Percentiles rank a stretch among this genome's conserved stretches.
Conservation (phyloP, 2,888 invertebrate genomes). For the Exocentrus adspersus region DNA sequence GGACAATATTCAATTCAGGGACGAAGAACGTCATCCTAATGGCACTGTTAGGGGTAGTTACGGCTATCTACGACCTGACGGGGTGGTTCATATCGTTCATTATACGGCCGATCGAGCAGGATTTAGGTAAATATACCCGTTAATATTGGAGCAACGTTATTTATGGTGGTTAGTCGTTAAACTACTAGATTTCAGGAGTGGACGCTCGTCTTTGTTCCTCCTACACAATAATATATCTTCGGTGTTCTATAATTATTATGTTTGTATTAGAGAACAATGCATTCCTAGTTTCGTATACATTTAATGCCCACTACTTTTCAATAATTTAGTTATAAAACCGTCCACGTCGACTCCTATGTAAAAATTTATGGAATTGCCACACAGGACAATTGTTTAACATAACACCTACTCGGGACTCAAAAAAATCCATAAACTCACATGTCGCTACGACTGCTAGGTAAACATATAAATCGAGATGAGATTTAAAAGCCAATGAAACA, state of each 20-base stretch:
- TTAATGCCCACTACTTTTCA: background rate
- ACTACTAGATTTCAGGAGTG: no score
- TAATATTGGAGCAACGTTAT: no score
- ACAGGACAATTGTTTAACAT: background rate
- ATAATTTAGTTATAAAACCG: background rate
- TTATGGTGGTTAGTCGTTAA: no score
- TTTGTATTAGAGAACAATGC: no score
- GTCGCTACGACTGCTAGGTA: background rate
- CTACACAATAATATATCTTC: no score
- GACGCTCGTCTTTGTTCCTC: no score
- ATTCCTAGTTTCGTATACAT: background rate
- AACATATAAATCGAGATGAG: background rate
- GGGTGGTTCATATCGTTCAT: slow-evolving; percentile 69
- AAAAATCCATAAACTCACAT: background rate
- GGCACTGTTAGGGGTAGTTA: slow-evolving; percentile 79
- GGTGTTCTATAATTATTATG: no score
- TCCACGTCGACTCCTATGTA: background rate
- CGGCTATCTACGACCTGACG: slow-evolving; percentile 74
- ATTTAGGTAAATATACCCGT: slow-evolving; percentile 67
- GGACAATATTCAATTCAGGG: slow-evolving; percentile 76
- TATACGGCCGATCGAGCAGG: slow-evolving; percentile 75
- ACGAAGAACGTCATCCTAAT: slow-evolving; percentile 75
- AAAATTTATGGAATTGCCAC: background rate
- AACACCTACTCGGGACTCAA: background rate
- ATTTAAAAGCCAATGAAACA: background rate